Evolutionary conservation across 2,113 vertebrate species (phyloP).

Genomic region (Rhodinocichla rosea): DNA sequence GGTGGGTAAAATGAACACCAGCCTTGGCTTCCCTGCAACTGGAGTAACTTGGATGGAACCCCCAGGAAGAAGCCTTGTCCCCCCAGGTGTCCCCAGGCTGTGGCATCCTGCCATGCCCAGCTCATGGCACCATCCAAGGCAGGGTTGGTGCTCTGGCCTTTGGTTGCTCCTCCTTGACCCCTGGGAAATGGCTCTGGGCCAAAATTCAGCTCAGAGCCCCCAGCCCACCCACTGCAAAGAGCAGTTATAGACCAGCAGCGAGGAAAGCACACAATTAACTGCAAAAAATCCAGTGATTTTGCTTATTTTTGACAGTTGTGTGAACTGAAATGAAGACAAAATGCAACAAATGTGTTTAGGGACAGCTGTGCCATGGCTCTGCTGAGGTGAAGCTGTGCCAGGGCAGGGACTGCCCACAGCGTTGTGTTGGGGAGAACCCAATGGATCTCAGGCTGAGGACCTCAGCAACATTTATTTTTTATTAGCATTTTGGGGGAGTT

Average conservation of each 20-base stretch:
- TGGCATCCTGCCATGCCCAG: neutral
- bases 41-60: accelerated
- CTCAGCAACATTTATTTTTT: neutral
- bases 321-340: neutral
- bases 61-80: neutral
- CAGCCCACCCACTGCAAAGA: neutral
- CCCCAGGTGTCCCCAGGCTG: neutral
- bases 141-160: accelerated
- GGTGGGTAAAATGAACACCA: neutral
- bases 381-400: neutral
- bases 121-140: neutral
- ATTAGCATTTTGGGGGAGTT: neutral
- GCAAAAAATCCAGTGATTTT: neutral
- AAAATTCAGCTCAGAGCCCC: neutral
- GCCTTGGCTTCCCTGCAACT: neutral
- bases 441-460: neutral
- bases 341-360: neutral
- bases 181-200: neutral
- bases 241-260: accelerated
- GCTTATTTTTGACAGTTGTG: neutral
- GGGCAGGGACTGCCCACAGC: accelerated
- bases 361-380: neutral
- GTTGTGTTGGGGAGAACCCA: accelerated
- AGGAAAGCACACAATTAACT: neutral
- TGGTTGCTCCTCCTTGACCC: neutral